phyloP scores from a whole-genome alignment of 2,797 vertebrate species.

The Hipposideros larvatus region DNA sequence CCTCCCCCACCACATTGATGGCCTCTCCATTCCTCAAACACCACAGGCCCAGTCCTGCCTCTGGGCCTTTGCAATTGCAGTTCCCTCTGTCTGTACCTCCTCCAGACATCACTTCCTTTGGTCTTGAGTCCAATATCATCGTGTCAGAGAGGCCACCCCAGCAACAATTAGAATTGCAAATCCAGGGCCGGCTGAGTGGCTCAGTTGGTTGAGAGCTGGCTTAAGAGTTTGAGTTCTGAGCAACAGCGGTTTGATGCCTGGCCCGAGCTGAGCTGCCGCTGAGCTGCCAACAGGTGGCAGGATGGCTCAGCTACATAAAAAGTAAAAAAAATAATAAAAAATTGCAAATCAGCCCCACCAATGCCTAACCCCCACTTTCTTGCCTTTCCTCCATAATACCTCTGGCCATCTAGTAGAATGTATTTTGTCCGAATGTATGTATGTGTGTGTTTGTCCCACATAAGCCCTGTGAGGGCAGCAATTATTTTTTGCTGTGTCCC shows the following conservation, averaged over 20 bases:
- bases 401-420: not conserved
- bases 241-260: too few relatives aligned
- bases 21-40: not conserved
- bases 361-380: not conserved
- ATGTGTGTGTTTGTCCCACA: rapidly evolving
- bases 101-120: not conserved
- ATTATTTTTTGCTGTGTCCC: not conserved
- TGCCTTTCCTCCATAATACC: too few relatives aligned
- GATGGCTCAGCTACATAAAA: too few relatives aligned
- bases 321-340: not conserved
- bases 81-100: not conserved
- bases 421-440: rapidly evolving
- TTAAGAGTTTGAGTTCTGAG: too few relatives aligned
- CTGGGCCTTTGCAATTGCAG: not conserved
- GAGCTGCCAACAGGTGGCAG: too few relatives aligned
- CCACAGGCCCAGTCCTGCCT: not conserved
- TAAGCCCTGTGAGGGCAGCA: not conserved
- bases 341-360: not conserved
- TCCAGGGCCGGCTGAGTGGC: not conserved
- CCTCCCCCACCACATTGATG: rapidly evolving
- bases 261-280: too few relatives aligned
- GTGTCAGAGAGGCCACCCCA: not conserved
- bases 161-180: not conserved
- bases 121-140: not conserved
- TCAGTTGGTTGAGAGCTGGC: too few relatives aligned